Evolutionary conservation across 2,113 vertebrate species (phyloP), one percentile per base, ranked within the genome.

Genomic region (Lepus europaeus): DNA sequence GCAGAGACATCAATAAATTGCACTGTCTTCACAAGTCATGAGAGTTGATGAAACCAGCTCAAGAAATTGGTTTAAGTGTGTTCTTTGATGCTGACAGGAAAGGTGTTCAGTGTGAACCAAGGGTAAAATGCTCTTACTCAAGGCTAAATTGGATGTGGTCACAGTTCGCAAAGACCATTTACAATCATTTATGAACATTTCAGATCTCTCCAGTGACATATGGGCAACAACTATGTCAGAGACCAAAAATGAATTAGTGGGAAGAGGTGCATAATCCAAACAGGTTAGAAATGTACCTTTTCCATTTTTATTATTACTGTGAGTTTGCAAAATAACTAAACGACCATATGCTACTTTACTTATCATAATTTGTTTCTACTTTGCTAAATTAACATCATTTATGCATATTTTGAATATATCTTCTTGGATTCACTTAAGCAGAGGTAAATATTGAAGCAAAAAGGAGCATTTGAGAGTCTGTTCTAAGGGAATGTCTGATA

Each of bases 51-150:
- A 96, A 94, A 96, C 88, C 83, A 29, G 94, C 92, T 95, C 94
- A 95, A 97, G 81, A 96, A 96, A 96, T 16, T 94, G 87, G 76
- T 94, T 95, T 96, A 96, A 95, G 89, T 93, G 59, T 95, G 61
- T 56, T 91, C 95, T 97, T 95, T 97, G 95, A 98, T 97, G 96
- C 77, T 88, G 74, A 96, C 88, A 94, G 95, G 86, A 97, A 97
- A 96, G 91, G 49, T 79, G 73, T 90, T 94, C 91, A 95, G 79
- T 96, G 31, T 92, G 53, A 95, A 95, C 94, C 83, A 96, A 97
- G 96, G 94, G 97, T 96, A 96, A 97, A 97, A 97, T 92, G 92
- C 72, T 98, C 93, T 92, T 96, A 95, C 90, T 96, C 73, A 90
- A 97, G 87, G 88, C 53, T 91, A 97, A 96, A 97, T 96, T 96